phyloP scores from a whole-genome alignment of 2,797 vertebrate species.

The Anguilla anguilla region DNA sequence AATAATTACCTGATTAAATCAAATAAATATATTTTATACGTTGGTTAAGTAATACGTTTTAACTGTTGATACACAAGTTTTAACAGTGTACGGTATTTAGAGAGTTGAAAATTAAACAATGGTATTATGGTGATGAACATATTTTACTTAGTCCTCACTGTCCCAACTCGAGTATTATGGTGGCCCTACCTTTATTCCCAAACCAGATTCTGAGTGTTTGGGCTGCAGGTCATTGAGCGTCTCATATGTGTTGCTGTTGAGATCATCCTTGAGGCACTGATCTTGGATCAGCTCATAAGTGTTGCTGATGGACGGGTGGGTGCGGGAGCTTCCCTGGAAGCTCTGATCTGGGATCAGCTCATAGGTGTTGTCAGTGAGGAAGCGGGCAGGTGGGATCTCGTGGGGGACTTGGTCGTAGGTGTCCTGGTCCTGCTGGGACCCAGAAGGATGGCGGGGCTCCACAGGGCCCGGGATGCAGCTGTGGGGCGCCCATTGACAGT shows the following conservation, averaged over 20 bases:
- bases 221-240: slow-evolving; percentile 62
- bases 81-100: too few species aligned
- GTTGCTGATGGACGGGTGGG: not conserved
- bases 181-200: slow-evolving; percentile 71
- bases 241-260: slow-evolving; percentile 52
- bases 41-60: too few species aligned
- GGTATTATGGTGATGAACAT: too few species aligned
- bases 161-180: not conserved
- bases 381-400: slow-evolving; percentile 27
- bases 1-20: too few species aligned
- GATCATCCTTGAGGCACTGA: not conserved
- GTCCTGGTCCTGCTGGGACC: slow-evolving; percentile 35
- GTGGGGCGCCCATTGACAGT: not conserved
- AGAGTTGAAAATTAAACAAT: too few species aligned
- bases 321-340: not conserved
- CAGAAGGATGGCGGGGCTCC: slow-evolving; percentile 13
- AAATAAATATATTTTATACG: too few species aligned
- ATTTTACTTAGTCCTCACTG: too few species aligned
- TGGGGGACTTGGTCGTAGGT: slow-evolving; percentile 60
- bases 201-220: slow-evolving; percentile 51
- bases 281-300: slow-evolving; percentile 31
- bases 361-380: slow-evolving; percentile 37
- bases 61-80: too few species aligned
- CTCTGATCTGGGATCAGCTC: slow-evolving; percentile 14
- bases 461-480: slow-evolving; percentile 25